These are phyloP conservation scores for Tapirus terrestris DNA, from an alignment of 2,113 vertebrate genomes.

Conservation along the genomic window DNA sequence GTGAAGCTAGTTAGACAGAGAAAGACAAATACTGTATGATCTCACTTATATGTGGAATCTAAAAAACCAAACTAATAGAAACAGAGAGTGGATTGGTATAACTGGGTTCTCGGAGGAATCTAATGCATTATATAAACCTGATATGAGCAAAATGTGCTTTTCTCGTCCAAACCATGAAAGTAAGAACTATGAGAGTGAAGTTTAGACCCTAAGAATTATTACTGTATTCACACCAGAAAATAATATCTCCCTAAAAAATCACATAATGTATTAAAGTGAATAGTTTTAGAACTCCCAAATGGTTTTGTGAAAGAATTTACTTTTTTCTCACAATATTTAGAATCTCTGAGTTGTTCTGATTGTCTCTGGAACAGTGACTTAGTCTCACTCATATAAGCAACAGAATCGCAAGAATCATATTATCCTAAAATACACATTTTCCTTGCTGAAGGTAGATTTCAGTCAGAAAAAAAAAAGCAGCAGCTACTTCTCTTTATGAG, in stretches of 20 bases:
- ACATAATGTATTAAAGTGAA: background rate
- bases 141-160: background rate
- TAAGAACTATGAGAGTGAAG: background rate
- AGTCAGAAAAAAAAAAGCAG: background rate
- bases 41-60: background rate
- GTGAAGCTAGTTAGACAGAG: background rate
- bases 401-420: background rate
- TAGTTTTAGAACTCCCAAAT: background rate
- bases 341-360: background rate
- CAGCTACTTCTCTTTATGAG: background rate
- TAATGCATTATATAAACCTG: background rate
- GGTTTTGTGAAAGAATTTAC: background rate
- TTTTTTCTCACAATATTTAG: background rate
- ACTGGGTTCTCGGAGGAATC: background rate
- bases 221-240: conserved; percentile 8
- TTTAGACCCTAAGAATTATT: background rate
- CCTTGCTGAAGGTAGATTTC: background rate
- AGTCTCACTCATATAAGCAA: background rate
- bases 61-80: background rate
- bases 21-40: background rate
- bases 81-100: background rate
- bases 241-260: background rate
- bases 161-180: background rate
- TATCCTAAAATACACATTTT: background rate
- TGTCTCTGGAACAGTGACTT: background rate